Conservation (phyloP, 2,888 invertebrate genomes). For the Athalia cordata region DNA sequence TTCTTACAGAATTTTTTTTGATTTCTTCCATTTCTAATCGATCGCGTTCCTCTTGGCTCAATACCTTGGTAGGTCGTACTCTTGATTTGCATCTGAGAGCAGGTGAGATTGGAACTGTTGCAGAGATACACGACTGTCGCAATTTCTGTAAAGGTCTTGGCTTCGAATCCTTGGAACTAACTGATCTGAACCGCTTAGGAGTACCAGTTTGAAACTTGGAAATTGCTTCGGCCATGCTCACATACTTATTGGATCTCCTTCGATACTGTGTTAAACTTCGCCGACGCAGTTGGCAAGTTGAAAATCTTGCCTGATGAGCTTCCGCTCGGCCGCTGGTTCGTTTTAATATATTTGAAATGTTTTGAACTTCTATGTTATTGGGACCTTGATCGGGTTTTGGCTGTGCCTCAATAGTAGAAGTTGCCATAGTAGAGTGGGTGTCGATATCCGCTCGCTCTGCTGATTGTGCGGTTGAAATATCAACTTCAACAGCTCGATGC, state of each 20-base stretch:
- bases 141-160: constrained; percentile 60
- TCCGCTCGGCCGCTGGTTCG: background rate
- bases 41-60: constrained; percentile 79
- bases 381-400: background rate
- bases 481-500: background rate
- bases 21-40: constrained; percentile 79
- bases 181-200: constrained; percentile 75
- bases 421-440: background rate
- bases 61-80: constrained; percentile 74
- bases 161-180: constrained; percentile 59
- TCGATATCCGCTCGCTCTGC: background rate
- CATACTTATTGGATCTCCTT: constrained; percentile 62
- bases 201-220: constrained; percentile 75
- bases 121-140: constrained; percentile 50
- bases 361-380: background rate
- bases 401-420: background rate
- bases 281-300: constrained; percentile 56
- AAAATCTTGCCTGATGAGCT: constrained; percentile 50
- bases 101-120: constrained; percentile 65
- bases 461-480: background rate
- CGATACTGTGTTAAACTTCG: constrained; percentile 55
- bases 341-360: constrained; percentile 33
- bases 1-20: constrained; percentile 81
- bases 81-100: constrained; percentile 71
- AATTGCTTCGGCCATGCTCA: constrained; percentile 76